Percentiles rank a stretch among this genome's conserved stretches.
phyloP scores from a whole-genome alignment of 2,797 vertebrate species.

The Hozukius guyotensis region DNA sequence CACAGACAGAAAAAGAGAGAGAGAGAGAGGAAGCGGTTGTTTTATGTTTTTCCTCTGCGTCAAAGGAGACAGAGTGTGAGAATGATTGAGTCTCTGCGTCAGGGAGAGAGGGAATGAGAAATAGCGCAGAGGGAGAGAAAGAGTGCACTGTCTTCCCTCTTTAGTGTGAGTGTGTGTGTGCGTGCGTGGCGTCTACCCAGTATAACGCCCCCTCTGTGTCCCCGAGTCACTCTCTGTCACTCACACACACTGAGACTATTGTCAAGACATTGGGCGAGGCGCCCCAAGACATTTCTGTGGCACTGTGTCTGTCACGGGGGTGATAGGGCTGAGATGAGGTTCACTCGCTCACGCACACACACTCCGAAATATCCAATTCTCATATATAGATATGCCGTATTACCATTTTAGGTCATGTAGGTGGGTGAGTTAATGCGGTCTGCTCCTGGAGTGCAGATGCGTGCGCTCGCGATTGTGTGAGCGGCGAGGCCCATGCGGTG shows the following conservation, averaged over 20 bases:
- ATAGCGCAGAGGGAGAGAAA: slow-evolving; percentile 75
- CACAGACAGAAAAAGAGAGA: background rate
- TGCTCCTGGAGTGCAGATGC: background rate
- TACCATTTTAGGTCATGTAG: slow-evolving; percentile 40
- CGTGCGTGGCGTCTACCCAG: slow-evolving; percentile 67
- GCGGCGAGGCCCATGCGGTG: slow-evolving; percentile 11
- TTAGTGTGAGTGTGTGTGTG: slow-evolving; percentile 45
- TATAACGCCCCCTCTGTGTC: slow-evolving; percentile 83
- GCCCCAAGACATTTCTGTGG: slow-evolving; percentile 79
- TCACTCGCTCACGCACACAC: slow-evolving; percentile 45
- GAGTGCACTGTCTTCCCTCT: slow-evolving; percentile 78
- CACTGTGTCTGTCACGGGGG: slow-evolving; percentile 78
- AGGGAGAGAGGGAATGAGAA: slow-evolving; percentile 71
- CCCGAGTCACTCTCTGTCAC: slow-evolving; percentile 74
- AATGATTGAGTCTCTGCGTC: slow-evolving; percentile 80
- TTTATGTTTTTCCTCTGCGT: slow-evolving; percentile 76
- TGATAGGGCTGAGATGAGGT: slow-evolving; percentile 70
- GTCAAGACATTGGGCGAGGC: slow-evolving; percentile 75
- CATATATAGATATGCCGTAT: slow-evolving; percentile 27
- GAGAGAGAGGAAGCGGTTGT: slow-evolving; percentile 57
- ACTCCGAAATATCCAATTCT: background rate
- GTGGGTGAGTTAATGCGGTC: slow-evolving; percentile 21
- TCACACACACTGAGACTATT: slow-evolving; percentile 84
- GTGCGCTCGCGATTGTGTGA: slow-evolving; percentile 9
- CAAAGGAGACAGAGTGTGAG: slow-evolving; percentile 73